Conservation (phyloP, 2,888 invertebrate species). For the Empis stercorea region DNA sequence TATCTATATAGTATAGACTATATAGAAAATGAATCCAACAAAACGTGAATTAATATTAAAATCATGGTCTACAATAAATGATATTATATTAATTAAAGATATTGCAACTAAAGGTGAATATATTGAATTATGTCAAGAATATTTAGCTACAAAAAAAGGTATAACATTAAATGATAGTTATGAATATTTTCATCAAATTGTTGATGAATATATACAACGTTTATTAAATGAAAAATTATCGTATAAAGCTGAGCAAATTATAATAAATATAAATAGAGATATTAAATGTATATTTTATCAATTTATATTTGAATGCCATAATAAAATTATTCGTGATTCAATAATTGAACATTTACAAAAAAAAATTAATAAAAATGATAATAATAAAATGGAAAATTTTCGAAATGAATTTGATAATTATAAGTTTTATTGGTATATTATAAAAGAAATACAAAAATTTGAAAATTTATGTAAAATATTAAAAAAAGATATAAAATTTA, state of each 20-base stretch:
- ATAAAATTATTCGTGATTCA: conserved; percentile 42
- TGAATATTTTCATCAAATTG: conserved; percentile 29
- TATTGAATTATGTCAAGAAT: conserved; percentile 29
- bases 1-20: too few relatives aligned
- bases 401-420: conserved; percentile 21
- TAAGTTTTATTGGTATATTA: conserved; percentile 26
- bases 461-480: conserved; percentile 12
- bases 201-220: conserved; percentile 29
- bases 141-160: conserved; percentile 20
- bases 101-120: conserved; percentile 35
- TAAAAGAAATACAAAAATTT: conserved; percentile 22
- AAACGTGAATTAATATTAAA: conserved; percentile 28
- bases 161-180: conserved; percentile 20
- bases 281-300: conserved; percentile 30
- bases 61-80: conserved; percentile 30
- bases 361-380: conserved; percentile 17
- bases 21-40: conserved; percentile 16
- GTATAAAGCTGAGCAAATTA: conserved; percentile 27
- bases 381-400: conserved; percentile 34
- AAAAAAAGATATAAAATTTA: conserved; percentile 17
- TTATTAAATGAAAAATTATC: conserved; percentile 29
- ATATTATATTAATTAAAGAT: conserved; percentile 28
- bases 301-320: conserved; percentile 45
- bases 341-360: conserved; percentile 47
- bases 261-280: conserved; percentile 28